A percentile compares a stretch with the other conserved stretches of the same genome.
These are phyloP conservation scores for Ceyx erithaca DNA, from an alignment of 2,797 vertebrate genomes.

Conservation along the genomic window DNA sequence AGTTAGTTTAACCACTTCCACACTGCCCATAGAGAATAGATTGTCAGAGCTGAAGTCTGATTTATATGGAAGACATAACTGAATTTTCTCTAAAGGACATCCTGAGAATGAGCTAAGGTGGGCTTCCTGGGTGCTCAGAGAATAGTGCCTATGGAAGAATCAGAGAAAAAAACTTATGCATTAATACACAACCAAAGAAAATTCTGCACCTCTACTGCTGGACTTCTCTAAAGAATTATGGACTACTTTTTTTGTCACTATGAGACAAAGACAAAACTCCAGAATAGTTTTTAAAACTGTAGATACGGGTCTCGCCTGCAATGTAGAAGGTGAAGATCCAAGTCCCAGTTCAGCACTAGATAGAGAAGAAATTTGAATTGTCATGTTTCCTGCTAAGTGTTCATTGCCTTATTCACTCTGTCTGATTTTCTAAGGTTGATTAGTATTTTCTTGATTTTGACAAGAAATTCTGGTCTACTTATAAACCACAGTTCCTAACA, in stretches of 20 bases:
- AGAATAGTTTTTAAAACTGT: not conserved
- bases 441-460: not conserved
- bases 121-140: not conserved
- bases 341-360: not conserved
- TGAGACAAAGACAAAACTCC: not conserved
- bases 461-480: not conserved
- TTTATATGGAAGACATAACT: not conserved
- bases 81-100: not conserved
- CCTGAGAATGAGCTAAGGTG: not conserved
- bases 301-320: not conserved
- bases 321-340: not conserved
- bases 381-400: not conserved
- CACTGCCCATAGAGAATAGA: not conserved
- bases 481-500: not conserved
- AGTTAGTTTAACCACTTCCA: not conserved
- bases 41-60: not conserved
- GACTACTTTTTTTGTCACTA: not conserved
- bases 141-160: fast-evolving
- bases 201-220: fast-evolving
- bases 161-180: not conserved
- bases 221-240: not conserved
- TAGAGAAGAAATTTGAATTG: not conserved
- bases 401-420: not conserved
- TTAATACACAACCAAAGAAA: not conserved
- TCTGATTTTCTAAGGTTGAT: not conserved